Base-by-base conservation (phyloP, 2,113 vertebrate species). In the Misgurnus mizolepis region DNA sequence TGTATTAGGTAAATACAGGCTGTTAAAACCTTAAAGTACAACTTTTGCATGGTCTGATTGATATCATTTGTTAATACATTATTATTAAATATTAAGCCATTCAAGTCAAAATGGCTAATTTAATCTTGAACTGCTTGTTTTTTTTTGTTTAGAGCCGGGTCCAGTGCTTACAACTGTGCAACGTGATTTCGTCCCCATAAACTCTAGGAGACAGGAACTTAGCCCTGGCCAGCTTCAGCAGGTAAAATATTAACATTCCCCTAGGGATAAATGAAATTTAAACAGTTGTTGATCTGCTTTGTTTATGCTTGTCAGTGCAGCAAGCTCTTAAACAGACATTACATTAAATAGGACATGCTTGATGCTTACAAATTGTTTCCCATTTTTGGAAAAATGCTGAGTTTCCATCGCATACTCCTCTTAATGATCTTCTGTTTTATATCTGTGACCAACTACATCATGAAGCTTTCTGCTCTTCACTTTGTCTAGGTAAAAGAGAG, bases 401-500 rank as follows among this genome's bases (percentile, higher is more conserved):
- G 27, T 34, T 34, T 34, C 27, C 27, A 34, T 34, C 27, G 27
- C 27, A 34, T 3, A 34, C 27, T 34, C 27, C 27, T 34, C 27
- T 34, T 34, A 34, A 34, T 34, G 27, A 34, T 34, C 27, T 34
- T 34, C 1, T 27, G n/a, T 34, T 34, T 34, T 34, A 34, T 34
- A 34, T 34, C 27, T 34, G 27, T 34, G 27, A 34, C 27, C 27
- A 34, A 34, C 2, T 34, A 34, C 27, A 3, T 66, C 22, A 64
- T 18, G 17, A 15, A 22, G 39, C 18, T 58, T n/a, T 73, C 22
- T 53, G 49, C 50, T 39, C 17, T 18, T 72, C 15, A 56, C 53
- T 56, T 47, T 67, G 14, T 64, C 17, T 75, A 84, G 56, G 75
- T 81, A 8, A 85, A 76, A 83, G 53, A 79, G 74, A 85, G 69